Evolutionary conservation across 2,797 vertebrate species (phyloP), one percentile per base, ranked within the genome.

Genomic region (Carduelis carduelis): DNA sequence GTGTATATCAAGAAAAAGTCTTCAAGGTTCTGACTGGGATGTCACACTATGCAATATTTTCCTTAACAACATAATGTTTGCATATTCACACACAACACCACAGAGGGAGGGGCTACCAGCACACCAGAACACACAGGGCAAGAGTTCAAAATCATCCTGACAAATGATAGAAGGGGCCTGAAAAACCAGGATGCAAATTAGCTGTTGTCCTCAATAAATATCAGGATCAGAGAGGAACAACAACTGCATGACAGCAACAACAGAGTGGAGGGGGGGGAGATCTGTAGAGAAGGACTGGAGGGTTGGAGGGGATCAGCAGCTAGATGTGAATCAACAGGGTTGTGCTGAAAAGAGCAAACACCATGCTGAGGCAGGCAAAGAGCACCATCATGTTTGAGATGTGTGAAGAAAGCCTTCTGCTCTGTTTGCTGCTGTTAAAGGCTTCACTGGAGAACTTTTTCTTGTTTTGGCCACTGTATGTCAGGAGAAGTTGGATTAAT

Each of bases 381-480:
- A 91, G 95, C 93, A 95, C 93, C 50, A 8, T 71, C 76, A 22
- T 90, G 11, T 91, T 83, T 87, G 83, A 93, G 83, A 96, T 50
- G 96, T 97, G 96, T 97, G 96, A 97, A 97, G 83, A 90, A 95
- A 95, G 65, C 94, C 94, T 95, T 96, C 95, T 97, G 96, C 91
- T 97, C 90, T 50, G 70, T 72, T 88, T 90, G 83, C 44, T 74
- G 72, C 85, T 81, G 85, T 39, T 47, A 90, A 86, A 94, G 79
- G 50, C 87, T 94, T 86, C 59, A 18, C 61, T 50, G 53, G 76
- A 88, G 39, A 91, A 91, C 91, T 91, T 87, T 34, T 89, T 60
- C 84, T 14, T 1, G 53, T 59, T 93, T 91, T 32, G 72, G 49
- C 79, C 69, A 4, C 72, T 80, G 35, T 64, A 83, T 57, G 53